Conservation (phyloP, 2,113 vertebrate species). For the Rissa tridactyla region DNA sequence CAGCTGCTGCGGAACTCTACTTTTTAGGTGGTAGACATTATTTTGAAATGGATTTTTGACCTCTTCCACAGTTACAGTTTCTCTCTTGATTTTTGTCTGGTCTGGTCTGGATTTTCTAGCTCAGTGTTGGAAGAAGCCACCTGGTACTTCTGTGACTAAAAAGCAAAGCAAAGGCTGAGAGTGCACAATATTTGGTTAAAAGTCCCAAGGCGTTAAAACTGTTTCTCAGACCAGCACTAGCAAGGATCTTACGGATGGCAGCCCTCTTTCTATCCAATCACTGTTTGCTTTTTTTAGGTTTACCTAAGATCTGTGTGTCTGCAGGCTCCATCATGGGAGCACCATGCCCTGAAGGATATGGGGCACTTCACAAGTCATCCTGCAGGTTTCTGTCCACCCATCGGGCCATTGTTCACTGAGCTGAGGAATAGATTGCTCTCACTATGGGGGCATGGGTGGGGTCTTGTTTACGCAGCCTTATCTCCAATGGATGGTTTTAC, state of each 20-base stretch:
- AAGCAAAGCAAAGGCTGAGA: background rate
- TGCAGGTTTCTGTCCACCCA: background rate
- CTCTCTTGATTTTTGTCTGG: background rate
- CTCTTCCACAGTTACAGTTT: background rate
- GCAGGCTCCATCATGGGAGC: background rate
- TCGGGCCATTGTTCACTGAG: background rate
- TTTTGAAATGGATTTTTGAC: background rate
- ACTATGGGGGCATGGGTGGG: background rate
- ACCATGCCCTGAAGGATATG: background rate
- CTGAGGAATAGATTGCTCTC: background rate
- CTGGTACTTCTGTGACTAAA: background rate
- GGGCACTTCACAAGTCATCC: slow-evolving; percentile 22
- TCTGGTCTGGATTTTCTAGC: background rate
- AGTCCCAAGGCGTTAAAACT: background rate
- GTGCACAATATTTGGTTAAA: background rate
- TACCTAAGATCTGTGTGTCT: background rate
- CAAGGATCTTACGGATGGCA: background rate
- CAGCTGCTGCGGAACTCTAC: background rate
- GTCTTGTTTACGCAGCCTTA: background rate
- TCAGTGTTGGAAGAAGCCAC: background rate
- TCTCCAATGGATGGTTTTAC: background rate
- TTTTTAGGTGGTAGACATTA: background rate
- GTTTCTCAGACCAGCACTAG: background rate
- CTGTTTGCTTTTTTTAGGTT: background rate
- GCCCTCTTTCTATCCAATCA: background rate